Base-by-base conservation (phyloP, 2,888 invertebrate species). In the Agrilus mali region DNA sequence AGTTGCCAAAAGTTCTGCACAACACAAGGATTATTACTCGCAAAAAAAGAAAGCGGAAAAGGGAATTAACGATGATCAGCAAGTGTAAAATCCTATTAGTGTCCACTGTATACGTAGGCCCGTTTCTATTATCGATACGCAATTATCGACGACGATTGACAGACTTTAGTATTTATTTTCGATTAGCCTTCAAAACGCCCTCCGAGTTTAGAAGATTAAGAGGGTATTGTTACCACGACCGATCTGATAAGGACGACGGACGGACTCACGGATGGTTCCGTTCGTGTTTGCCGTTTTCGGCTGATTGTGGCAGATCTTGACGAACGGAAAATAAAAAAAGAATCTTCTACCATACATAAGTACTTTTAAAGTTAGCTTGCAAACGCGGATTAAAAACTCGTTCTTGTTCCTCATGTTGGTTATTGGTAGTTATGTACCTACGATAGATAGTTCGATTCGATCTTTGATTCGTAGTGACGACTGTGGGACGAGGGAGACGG, bases 181-280 rank as follows among this genome's bases (percentile, higher is more conserved):
- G 60, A 64, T 60, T 60, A 59, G 45, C 60, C 62, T 57, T 64
- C 64, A 65, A 66, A 66, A 62, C 56, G 56, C 63, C 60, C 61
- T 60, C 55, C 53, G 58, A 61, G 60, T 60, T 62, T 61, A 55
- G 54, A 53, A 58, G 63, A 63, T 64, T 64, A 63, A 52, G 55
- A 55, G 53, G 53, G 59, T 49, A 58, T 60, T 61, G 56, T 53
- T 48, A 38, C 55, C 55, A 27, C 41, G 32, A 27, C 35, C 38
- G 57, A 63, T 64, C 62, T 64, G 64, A 64, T 64, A 64, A 63
- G 59, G 55, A 57, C 57, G 55, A 58, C 57, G 55, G 57, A 56
- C 35, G 44, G 47, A 48, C 49, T 49, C 49, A 50, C 50, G 47
- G 34, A 31, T 38, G 40, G 27, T 1, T 37, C 45, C 38, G 40